Conservation (phyloP, 2,797 vertebrate genomes). For the Hipposideros larvatus region DNA sequence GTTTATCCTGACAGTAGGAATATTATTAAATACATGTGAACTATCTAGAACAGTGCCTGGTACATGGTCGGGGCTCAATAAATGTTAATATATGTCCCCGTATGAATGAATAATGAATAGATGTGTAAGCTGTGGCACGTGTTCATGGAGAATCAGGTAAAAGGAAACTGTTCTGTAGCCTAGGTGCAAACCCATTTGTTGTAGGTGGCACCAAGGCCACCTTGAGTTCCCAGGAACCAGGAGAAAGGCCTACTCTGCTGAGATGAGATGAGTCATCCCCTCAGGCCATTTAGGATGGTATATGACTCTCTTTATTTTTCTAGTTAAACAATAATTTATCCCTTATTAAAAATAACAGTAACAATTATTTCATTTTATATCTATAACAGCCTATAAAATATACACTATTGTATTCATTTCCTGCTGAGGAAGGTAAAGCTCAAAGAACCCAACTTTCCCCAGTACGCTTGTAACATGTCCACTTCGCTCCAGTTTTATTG, state of each 20-base stretch:
- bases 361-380: neutral
- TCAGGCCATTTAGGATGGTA: neutral
- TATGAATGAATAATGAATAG: neutral
- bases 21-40: neutral
- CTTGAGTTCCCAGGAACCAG: neutral
- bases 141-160: neutral
- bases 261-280: neutral
- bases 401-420: neutral
- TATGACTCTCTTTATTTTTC: neutral
- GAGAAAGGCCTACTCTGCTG: neutral
- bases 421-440: neutral
- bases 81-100: neutral
- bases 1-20: neutral
- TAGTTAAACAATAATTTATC: neutral
- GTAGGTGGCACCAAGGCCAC: neutral
- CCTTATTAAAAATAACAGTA: neutral
- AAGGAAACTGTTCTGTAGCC: neutral
- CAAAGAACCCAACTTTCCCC: neutral
- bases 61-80: neutral
- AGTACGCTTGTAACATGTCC: no score
- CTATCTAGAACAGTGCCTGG: neutral
- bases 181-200: neutral
- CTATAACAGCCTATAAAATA: neutral
- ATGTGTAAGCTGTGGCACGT: neutral
- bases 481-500: neutral